phyloP scores from a whole-genome alignment of 2,113 vertebrate genomes.

The Chloropsis hardwickii region DNA sequence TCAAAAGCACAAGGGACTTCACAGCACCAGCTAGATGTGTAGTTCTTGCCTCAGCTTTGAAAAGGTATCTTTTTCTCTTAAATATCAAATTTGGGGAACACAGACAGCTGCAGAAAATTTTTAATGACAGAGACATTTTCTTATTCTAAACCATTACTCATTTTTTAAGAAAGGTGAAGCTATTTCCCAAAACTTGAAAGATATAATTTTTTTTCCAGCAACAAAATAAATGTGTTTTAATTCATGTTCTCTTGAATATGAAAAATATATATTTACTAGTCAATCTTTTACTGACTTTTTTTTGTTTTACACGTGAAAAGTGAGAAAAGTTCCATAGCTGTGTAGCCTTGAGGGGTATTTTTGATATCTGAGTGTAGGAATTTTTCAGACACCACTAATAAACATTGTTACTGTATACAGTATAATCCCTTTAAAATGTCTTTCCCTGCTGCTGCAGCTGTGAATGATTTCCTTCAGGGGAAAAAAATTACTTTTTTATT shows the following conservation, averaged over 20 bases:
- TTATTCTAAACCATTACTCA: neutral
- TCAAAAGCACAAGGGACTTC: neutral
- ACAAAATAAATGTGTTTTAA: neutral
- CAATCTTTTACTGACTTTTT: neutral
- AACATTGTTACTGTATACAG: neutral
- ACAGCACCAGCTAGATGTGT: too few relatives aligned
- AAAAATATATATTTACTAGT: neutral
- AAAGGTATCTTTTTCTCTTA: neutral
- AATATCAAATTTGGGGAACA: neutral
- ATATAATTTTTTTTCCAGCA: neutral
- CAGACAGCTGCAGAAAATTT: accelerated
- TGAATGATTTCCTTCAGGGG: neutral
- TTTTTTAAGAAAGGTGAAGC: neutral
- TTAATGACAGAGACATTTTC: neutral
- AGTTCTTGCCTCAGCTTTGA: neutral
- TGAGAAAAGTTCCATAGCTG: neutral
- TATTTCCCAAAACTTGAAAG: neutral
- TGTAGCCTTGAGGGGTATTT: neutral
- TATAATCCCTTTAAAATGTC: neutral
- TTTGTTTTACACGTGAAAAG: neutral
- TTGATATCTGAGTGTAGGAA: neutral
- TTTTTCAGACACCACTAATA: neutral
- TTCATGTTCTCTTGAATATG: neutral
- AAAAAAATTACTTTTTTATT: neutral
- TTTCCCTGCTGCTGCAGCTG: neutral